Evolutionary conservation across 2,888 invertebrate species (phyloP).

Genomic region (Cryptocephalus primarius): DNA sequence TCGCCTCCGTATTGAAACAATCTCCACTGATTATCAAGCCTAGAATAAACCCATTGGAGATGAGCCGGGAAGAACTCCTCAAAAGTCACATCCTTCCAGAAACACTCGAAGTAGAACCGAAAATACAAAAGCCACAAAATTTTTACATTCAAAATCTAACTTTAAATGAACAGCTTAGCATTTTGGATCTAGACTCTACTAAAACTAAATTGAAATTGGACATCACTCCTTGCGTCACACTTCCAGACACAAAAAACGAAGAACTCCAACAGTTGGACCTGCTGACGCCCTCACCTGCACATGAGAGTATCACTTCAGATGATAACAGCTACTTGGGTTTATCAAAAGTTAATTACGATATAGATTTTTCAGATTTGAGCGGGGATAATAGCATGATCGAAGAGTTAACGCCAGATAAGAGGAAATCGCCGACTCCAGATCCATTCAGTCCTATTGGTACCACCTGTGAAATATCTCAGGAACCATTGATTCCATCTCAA

Average conservation of each 20-base stretch:
- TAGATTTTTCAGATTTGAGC: constrained; percentile 63
- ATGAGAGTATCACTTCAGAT: constrained; percentile 46
- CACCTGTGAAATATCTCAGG: constrained; percentile 28
- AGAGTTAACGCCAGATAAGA: constrained; percentile 33
- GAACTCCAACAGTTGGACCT: constrained; percentile 36
- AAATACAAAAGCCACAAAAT: constrained; percentile 11
- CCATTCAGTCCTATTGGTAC: constrained; percentile 45
- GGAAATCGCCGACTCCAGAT: constrained; percentile 32
- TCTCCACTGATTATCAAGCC: constrained; percentile 63
- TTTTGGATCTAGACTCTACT: constrained; percentile 18
- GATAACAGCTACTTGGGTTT: constrained; percentile 52
- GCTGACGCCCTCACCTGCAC: constrained; percentile 18
- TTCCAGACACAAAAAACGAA: constrained; percentile 26
- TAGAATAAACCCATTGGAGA: constrained; percentile 45
- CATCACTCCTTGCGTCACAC: constrained; percentile 31
- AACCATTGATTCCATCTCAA: constrained; percentile 28
- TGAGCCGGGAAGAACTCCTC: constrained; percentile 2
- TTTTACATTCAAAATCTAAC: constrained; percentile 31
- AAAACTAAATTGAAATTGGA: constrained; percentile 27
- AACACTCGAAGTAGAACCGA: not conserved
- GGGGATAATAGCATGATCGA: constrained; percentile 61
- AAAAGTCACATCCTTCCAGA: constrained; percentile 1
- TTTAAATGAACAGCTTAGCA: constrained; percentile 15
- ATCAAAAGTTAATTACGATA: constrained; percentile 64
- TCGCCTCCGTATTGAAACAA: constrained; percentile 57